Percentiles rank a stretch among this genome's conserved stretches.
phyloP scores from a whole-genome alignment of 2,888 invertebrate species.

The Cataglyphis rosenhaueri region DNA sequence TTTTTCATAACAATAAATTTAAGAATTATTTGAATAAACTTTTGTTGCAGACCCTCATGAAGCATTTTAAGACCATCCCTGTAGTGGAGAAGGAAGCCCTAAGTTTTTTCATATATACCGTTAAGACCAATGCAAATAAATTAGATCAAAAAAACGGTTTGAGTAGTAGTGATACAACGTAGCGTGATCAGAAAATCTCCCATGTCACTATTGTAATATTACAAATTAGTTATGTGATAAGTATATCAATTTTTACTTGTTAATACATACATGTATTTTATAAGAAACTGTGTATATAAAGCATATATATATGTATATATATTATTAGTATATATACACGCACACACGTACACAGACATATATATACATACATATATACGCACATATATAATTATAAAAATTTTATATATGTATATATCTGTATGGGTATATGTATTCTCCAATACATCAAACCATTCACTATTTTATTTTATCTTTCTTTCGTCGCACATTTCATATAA shows the following conservation, averaged over 20 bases:
- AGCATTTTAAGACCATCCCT: constrained; percentile 98
- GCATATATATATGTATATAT: neutral
- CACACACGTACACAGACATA: neutral
- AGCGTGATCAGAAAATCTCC: constrained; percentile 73
- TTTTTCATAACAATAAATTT: neutral
- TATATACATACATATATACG: constrained; percentile 60
- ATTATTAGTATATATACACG: constrained; percentile 7
- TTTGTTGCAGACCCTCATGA: constrained; percentile 93
- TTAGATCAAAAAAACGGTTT: constrained; percentile 93
- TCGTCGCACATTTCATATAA: neutral
- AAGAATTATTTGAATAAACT: constrained; percentile 1
- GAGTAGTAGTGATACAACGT: constrained; percentile 89
- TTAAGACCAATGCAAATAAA: constrained; percentile 96
- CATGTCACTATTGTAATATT: constrained; percentile 70
- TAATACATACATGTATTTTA: constrained; percentile 79
- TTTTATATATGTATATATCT: neutral
- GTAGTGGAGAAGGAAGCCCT: constrained; percentile 98
- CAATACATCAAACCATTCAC: constrained; percentile 5
- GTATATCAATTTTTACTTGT: constrained; percentile 77
- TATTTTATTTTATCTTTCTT: constrained; percentile 24
- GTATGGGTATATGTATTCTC: neutral
- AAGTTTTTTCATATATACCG: constrained; percentile 98
- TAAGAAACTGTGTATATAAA: constrained; percentile 69
- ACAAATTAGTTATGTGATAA: constrained; percentile 70
- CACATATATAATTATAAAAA: neutral